Percentiles rank a stretch among this genome's conserved stretches.
Evolutionary conservation across 2,888 invertebrate species (phyloP).

Genomic region (Myopa tessellatipennis): DNA sequence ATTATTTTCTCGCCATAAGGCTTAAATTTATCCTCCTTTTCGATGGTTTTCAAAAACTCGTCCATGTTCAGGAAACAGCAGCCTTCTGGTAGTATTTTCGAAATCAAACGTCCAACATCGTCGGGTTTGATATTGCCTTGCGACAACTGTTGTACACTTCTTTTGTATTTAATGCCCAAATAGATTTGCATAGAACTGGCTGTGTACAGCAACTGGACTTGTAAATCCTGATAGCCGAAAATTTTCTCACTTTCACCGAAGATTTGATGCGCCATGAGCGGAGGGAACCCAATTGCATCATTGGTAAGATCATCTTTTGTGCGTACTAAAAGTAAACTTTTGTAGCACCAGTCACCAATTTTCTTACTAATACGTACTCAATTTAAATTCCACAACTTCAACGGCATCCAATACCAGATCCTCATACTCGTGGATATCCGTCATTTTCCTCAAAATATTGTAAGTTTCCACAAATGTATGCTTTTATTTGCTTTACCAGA

Average conservation of each 20-base stretch:
- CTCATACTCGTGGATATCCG: constrained; percentile 62
- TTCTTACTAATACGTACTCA: constrained; percentile 57
- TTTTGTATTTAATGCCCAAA: constrained; percentile 78
- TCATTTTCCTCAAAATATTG: constrained; percentile 47
- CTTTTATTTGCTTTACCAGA: neutral
- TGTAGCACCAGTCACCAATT: neutral
- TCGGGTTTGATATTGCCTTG: constrained; percentile 75
- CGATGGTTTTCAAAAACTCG: constrained; percentile 76
- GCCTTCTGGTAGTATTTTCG: constrained; percentile 77
- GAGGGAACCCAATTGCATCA: constrained; percentile 75
- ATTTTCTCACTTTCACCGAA: constrained; percentile 93
- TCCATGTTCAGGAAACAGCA: constrained; percentile 77
- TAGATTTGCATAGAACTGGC: constrained; percentile 86
- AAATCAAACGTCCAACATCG: constrained; percentile 77
- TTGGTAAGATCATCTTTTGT: constrained; percentile 75
- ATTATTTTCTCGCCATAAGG: constrained; percentile 80
- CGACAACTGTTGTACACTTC: constrained; percentile 72
- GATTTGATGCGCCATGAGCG: constrained; percentile 93
- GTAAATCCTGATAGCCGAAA: constrained; percentile 90
- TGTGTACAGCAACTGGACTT: constrained; percentile 82
- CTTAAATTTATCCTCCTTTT: constrained; percentile 79
- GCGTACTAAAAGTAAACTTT: constrained; percentile 70
- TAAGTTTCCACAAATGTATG: neutral
- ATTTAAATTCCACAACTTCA: constrained; percentile 65
- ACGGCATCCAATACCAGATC: constrained; percentile 63